Conservation (phyloP, 1,140 invertebrate genomes). For the Caenorhabditis briggsae region DNA sequence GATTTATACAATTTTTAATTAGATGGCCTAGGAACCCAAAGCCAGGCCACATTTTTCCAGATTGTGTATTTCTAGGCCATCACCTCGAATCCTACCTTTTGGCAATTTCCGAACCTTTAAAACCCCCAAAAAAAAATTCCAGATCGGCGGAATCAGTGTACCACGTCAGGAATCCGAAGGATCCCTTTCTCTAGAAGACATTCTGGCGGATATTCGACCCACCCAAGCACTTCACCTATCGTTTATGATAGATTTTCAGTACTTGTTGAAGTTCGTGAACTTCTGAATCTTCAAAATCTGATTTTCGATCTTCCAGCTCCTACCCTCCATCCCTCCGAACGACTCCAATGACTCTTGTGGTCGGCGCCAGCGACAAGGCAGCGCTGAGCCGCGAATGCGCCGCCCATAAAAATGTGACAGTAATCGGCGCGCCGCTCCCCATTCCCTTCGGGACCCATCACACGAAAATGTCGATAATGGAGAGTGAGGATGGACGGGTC, state of each 20-base stretch:
- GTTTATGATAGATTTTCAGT: constrained; percentile 58
- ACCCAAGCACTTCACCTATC: constrained; percentile 10
- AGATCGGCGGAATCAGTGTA: constrained; percentile 32
- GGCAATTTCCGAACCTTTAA: too few relatives aligned
- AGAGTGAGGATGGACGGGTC: constrained; percentile 17
- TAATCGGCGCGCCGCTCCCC: neutral
- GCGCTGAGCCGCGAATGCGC: neutral
- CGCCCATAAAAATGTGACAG: constrained; percentile 7
- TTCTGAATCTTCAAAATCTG: neutral
- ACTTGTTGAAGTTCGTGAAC: neutral
- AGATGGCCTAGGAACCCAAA: too few relatives aligned
- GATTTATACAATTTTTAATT: too few relatives aligned
- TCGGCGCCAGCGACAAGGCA: neutral
- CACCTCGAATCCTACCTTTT: too few relatives aligned
- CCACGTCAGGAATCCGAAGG: constrained; percentile 31
- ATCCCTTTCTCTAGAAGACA: constrained; percentile 9
- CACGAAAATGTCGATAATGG: constrained; percentile 58
- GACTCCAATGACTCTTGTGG: constrained; percentile 26
- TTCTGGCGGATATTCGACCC: constrained; percentile 39
- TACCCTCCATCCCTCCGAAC: constrained; percentile 22
- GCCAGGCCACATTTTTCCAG: too few relatives aligned
- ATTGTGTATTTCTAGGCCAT: too few relatives aligned
- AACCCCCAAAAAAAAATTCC: neutral
- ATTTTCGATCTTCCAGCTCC: neutral
- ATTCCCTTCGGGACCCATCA: constrained; percentile 59